phyloP scores from a whole-genome alignment of 2,888 invertebrate species.

The Fragum sueziense region DNA sequence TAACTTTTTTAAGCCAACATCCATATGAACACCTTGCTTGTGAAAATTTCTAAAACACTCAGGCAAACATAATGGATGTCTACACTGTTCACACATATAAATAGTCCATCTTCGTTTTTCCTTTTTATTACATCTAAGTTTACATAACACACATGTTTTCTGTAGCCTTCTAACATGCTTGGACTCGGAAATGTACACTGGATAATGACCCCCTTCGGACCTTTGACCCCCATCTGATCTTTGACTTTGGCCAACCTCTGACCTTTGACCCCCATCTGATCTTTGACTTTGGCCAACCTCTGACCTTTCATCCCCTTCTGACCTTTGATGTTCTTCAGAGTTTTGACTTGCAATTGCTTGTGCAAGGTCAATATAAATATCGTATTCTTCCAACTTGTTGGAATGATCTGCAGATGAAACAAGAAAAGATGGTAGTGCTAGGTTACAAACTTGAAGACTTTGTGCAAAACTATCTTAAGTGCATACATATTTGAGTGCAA shows the following conservation, averaged over 20 bases:
- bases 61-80: neutral
- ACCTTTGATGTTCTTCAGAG: too few species aligned
- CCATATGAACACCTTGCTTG: too few species aligned
- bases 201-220: neutral
- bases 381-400: neutral
- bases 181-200: neutral
- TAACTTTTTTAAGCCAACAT: too few species aligned
- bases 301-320: too few species aligned
- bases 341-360: neutral
- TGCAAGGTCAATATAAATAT: neutral
- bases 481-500: too few species aligned
- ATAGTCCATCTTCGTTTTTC: neutral
- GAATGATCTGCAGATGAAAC: neutral
- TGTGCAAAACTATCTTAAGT: too few species aligned
- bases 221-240: too few species aligned
- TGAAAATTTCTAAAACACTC: neutral
- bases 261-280: too few species aligned
- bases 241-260: too few species aligned
- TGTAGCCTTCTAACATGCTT: neutral
- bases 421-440: neutral
- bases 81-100: neutral
- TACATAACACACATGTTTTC: neutral
- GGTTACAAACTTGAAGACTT: too few species aligned
- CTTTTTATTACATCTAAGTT: neutral
- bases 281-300: too few species aligned